Evolutionary conservation across 2,888 invertebrate genomes (phyloP).

Genomic region (Parnassius mnemosyne): DNA sequence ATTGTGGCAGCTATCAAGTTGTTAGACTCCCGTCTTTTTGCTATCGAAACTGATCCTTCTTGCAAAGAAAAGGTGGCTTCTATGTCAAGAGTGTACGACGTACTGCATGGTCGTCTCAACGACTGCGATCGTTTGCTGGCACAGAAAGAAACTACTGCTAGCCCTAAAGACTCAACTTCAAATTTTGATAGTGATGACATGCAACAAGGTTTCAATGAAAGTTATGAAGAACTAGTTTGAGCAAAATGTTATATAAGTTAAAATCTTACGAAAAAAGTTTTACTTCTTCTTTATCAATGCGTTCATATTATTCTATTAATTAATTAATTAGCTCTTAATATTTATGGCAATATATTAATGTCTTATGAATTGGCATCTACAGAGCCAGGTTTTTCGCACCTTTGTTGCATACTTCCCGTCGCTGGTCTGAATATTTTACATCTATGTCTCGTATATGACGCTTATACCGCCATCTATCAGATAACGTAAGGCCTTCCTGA

Average conservation of each 20-base stretch:
- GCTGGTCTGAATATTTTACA: no score
- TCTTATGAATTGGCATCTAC: no score
- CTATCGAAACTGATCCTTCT: slow-evolving; percentile 73
- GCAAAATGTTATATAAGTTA: neutral
- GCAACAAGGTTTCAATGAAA: slow-evolving; percentile 63
- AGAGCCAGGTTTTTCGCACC: no score
- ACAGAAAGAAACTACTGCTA: slow-evolving; percentile 52
- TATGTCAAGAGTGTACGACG: slow-evolving; percentile 73
- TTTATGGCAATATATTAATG: no score
- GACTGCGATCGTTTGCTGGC: slow-evolving; percentile 69
- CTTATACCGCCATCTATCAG: no score
- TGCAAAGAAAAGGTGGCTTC: slow-evolving; percentile 76
- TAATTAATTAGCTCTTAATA: no score
- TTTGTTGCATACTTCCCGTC: no score
- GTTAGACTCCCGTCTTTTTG: slow-evolving; percentile 72
- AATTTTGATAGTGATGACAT: slow-evolving; percentile 61
- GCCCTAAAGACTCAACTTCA: slow-evolving; percentile 47
- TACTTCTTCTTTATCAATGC: neutral
- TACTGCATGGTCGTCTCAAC: slow-evolving; percentile 66
- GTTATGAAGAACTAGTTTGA: slow-evolving; percentile 63
- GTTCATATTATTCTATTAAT: neutral
- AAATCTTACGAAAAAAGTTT: neutral
- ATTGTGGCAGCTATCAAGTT: slow-evolving; percentile 75
- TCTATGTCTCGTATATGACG: no score
- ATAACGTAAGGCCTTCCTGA: no score